A percentile compares a stretch with the other conserved stretches of the same genome.
Evolutionary conservation across 1,140 invertebrate species (phyloP).

Genomic region (Archivesica marissinica): DNA sequence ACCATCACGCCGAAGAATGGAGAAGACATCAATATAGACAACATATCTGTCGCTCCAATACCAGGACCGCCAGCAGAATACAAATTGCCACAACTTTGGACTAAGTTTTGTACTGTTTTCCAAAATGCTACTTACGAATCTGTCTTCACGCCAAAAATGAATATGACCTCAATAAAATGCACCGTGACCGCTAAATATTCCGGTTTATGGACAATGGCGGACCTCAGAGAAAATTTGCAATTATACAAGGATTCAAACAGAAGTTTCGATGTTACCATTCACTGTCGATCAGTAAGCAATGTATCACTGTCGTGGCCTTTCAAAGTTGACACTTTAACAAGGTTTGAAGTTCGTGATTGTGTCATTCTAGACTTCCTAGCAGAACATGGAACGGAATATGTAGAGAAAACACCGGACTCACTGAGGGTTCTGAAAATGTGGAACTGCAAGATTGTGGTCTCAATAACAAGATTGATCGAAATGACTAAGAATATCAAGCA

Average conservation of each 20-base stretch:
- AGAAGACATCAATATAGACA: background rate
- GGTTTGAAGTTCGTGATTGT: conserved; percentile 51
- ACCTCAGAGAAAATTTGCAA: conserved; percentile 47
- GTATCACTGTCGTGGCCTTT: conserved; percentile 66
- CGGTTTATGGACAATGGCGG: conserved; percentile 55
- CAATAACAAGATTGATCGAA: conserved; percentile 39
- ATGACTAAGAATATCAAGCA: conserved; percentile 37
- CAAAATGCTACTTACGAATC: conserved; percentile 20
- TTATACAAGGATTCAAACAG: background rate
- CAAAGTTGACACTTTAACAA: conserved; percentile 50
- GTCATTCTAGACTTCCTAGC: conserved; percentile 56
- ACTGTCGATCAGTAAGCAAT: conserved; percentile 46
- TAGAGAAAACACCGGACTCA: conserved; percentile 53
- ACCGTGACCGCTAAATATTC: conserved; percentile 32
- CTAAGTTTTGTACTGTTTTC: conserved; percentile 18
- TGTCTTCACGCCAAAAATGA: background rate
- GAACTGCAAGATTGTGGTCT: conserved; percentile 30
- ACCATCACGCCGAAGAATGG: background rate
- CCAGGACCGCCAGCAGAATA: background rate
- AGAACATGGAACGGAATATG: conserved; percentile 23
- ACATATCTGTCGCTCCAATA: background rate
- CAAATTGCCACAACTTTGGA: conserved; percentile 30
- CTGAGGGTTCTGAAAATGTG: conserved; percentile 42
- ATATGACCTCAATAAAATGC: conserved; percentile 39
- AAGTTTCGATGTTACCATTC: conserved; percentile 57